phyloP scores from a whole-genome alignment of 2,888 invertebrate genomes.

The Geotrupes spiniger region DNA sequence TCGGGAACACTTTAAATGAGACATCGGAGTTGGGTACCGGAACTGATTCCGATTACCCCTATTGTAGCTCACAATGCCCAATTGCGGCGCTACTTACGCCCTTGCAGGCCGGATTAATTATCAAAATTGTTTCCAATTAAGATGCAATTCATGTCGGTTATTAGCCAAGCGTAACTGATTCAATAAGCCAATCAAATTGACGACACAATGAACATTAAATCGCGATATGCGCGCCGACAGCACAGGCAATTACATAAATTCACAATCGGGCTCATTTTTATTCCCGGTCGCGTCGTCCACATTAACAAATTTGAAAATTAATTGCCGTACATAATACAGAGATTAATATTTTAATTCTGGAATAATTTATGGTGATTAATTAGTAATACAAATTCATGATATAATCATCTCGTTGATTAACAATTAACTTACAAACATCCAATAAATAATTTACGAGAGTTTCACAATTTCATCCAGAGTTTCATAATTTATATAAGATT shows the following conservation, averaged over 20 bases:
- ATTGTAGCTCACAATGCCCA: conserved; percentile 52
- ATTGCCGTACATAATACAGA: too few relatives aligned
- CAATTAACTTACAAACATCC: too few relatives aligned
- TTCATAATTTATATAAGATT: too few relatives aligned
- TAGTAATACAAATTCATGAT: too few relatives aligned
- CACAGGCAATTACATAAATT: not conserved
- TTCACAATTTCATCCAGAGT: too few relatives aligned
- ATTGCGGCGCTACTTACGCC: conserved; percentile 49
- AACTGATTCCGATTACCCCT: conserved; percentile 51
- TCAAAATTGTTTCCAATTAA: conserved; percentile 58
- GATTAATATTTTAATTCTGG: too few relatives aligned
- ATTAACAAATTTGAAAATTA: too few relatives aligned
- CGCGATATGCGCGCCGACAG: not conserved
- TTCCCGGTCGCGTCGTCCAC: too few relatives aligned
- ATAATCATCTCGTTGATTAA: too few relatives aligned
- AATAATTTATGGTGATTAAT: too few relatives aligned
- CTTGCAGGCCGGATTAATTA: conserved; percentile 51
- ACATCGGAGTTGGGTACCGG: conserved; percentile 44
- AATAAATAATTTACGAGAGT: too few relatives aligned
- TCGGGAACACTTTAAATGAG: conserved; percentile 43
- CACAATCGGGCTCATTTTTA: too few relatives aligned
- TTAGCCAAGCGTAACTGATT: conserved; percentile 40
- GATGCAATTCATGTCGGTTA: conserved; percentile 53
- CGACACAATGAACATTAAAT: conserved; percentile 9
- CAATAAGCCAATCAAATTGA: conserved; percentile 34